Conservation (phyloP, 2,113 vertebrate genomes). For the Pollimyrus isidori region DNA sequence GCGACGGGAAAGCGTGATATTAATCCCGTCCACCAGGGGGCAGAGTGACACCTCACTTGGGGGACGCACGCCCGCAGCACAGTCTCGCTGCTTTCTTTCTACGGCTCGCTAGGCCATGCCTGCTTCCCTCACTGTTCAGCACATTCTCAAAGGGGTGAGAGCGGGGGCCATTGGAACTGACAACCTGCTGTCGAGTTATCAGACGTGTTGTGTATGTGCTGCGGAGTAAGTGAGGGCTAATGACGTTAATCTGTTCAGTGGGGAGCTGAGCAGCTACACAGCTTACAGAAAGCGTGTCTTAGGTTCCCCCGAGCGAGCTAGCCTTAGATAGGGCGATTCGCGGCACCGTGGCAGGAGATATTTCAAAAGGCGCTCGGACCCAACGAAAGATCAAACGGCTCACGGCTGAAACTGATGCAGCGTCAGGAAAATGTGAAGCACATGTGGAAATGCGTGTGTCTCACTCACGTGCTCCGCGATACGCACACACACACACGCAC, state of each 20-base stretch:
- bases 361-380: neutral
- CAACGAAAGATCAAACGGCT: neutral
- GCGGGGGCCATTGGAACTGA: neutral
- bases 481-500: neutral
- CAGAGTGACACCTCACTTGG: neutral
- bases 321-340: neutral
- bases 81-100: neutral
- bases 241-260: neutral
- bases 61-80: neutral
- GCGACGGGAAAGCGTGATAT: neutral
- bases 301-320: neutral
- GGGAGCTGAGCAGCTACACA: neutral
- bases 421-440: neutral
- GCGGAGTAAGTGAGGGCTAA: neutral
- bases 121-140: neutral
- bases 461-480: neutral
- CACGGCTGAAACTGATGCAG: neutral
- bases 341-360: neutral
- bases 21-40: slow-evolving; percentile 3
- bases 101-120: neutral
- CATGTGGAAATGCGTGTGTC: neutral
- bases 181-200: neutral
- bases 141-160: neutral
- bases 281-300: neutral
- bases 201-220: neutral